Evolutionary conservation across 1,140 invertebrate species (phyloP).

Genomic region (Tyrophagus putrescentiae): DNA sequence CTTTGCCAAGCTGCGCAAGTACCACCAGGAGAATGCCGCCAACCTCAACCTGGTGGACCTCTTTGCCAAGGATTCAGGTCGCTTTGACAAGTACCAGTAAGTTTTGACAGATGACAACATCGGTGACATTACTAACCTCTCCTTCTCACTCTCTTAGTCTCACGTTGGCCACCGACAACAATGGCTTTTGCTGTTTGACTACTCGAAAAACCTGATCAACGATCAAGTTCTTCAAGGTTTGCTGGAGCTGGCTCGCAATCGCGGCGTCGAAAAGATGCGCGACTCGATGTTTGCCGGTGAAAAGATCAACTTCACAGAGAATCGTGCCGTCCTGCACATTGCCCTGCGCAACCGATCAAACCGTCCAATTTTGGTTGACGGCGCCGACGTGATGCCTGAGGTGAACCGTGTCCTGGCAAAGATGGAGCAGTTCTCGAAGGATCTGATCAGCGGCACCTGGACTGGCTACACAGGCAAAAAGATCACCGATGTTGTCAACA

Average conservation of each 20-base stretch:
- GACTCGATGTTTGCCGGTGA: constrained; percentile 85
- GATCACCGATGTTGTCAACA: constrained; percentile 96
- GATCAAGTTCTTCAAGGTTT: constrained; percentile 56
- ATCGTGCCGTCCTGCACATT: constrained; percentile 82
- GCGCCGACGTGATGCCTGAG: constrained; percentile 81
- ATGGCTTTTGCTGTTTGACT: constrained; percentile 81
- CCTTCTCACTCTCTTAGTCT: constrained; percentile 42
- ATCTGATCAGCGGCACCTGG: constrained; percentile 55
- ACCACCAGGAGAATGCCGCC: constrained; percentile 47
- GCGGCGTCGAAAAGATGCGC: constrained; percentile 67
- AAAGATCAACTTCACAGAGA: constrained; percentile 96
- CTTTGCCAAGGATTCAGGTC: constrained; percentile 53
- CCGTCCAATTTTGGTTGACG: constrained; percentile 63
- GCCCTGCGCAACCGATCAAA: constrained; percentile 77
- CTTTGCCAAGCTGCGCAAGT: constrained; percentile 54
- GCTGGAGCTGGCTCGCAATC: constrained; percentile 60
- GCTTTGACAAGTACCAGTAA: constrained; percentile 63
- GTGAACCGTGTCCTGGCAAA: constrained; percentile 80
- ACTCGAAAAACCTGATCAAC: constrained; percentile 87
- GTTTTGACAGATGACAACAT: constrained; percentile 22
- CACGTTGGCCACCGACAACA: constrained; percentile 53
- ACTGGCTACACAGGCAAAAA: constrained; percentile 79
- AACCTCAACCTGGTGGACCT: constrained; percentile 59
- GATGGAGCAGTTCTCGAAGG: constrained; percentile 69
- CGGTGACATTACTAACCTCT: constrained; percentile 18